Percentiles rank a stretch among this genome's conserved stretches.
Evolutionary conservation across 1,140 invertebrate species (phyloP).

Genomic region (Acyrthosiphon pisum): DNA sequence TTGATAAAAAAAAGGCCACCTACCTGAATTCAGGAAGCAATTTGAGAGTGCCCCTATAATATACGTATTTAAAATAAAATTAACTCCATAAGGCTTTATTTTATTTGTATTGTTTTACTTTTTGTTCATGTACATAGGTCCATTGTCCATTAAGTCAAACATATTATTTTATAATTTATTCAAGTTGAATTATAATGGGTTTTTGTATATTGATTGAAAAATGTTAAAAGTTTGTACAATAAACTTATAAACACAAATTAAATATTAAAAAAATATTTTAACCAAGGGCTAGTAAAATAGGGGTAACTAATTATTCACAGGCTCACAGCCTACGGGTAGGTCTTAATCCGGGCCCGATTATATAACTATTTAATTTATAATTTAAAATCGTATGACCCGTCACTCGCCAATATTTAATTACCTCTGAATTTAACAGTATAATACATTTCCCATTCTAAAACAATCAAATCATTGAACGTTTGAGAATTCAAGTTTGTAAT

Average conservation of each 20-base stretch:
- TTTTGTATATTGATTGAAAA: neutral
- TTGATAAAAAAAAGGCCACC: no score
- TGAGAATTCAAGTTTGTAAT: neutral
- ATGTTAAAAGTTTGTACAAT: neutral
- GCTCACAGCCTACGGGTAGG: neutral
- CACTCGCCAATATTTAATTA: neutral
- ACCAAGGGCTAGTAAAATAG: neutral
- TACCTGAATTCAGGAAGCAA: no score
- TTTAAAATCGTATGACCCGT: neutral
- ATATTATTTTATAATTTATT: neutral
- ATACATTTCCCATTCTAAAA: neutral
- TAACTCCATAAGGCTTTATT: neutral
- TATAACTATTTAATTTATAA: conserved; percentile 3
- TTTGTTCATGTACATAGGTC: no score
- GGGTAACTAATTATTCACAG: neutral
- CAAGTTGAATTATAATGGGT: neutral
- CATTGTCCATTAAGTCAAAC: neutral
- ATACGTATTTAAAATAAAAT: neutral
- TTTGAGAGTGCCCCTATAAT: neutral
- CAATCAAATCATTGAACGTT: neutral
- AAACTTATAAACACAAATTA: neutral
- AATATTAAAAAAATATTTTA: neutral
- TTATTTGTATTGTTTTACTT: neutral
- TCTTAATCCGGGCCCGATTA: neutral
- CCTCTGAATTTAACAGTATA: neutral